Conservation (phyloP, 2,113 vertebrate genomes). For the Mystacornis crossleyi region DNA sequence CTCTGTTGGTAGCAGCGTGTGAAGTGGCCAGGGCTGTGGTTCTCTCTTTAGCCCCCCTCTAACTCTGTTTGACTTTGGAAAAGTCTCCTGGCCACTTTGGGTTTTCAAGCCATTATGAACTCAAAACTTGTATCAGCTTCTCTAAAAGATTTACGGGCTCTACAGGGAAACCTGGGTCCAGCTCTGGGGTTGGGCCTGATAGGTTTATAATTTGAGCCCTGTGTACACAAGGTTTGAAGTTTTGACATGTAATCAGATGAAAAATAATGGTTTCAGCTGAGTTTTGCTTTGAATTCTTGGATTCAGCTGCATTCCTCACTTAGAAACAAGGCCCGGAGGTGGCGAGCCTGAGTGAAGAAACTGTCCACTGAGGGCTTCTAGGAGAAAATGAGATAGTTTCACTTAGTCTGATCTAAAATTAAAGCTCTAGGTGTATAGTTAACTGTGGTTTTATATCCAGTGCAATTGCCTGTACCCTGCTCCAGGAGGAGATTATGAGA, state of each 20-base stretch:
- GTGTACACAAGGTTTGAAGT: slow-evolving; percentile 25
- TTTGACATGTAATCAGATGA: slow-evolving; percentile 55
- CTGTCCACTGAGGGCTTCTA: not conserved
- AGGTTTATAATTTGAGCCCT: slow-evolving; percentile 40
- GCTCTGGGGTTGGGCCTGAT: slow-evolving; percentile 10
- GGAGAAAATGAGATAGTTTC: not conserved
- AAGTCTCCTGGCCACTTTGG: not conserved
- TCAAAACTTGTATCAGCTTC: not conserved
- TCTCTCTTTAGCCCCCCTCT: not conserved
- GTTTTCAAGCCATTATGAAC: not conserved
- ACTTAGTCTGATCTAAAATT: not conserved
- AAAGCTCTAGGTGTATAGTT: not conserved
- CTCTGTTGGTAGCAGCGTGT: not conserved
- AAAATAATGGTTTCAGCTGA: slow-evolving; percentile 29
- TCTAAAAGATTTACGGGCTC: not conserved
- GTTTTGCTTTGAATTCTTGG: slow-evolving; percentile 37
- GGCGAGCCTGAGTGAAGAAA: not conserved
- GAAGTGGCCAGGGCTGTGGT: not conserved
- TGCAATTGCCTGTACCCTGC: not conserved
- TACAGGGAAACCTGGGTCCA: not conserved
- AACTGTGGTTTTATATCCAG: not conserved
- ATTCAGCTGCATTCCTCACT: not conserved
- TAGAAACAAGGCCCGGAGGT: not conserved
- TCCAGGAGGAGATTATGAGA: not conserved
- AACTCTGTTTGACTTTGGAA: not conserved